Evolutionary conservation across 2,113 vertebrate genomes (phyloP), one percentile per base, ranked within the genome.

Genomic region (Melanostigma gelatinosum): DNA sequence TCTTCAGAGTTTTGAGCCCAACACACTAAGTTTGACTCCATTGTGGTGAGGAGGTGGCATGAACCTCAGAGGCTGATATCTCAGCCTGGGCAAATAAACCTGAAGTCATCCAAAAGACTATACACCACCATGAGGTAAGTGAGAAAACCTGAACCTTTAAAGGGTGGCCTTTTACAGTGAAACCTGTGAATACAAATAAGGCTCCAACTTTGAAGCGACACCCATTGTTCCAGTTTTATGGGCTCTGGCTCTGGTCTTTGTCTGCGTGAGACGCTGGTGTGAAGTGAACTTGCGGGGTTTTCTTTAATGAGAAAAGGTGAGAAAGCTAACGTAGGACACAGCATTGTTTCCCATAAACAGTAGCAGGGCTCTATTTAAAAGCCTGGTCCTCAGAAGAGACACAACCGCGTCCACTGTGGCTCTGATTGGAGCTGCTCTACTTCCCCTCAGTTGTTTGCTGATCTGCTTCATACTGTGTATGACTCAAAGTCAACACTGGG

Each of bases 251-350:
- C n/a, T 60, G 5, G 63, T 57, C 72, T 92, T 87, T 90, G 78
- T 92, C 44, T 82, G 73, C 3, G 62, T 64, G 75, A 78, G 80
- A 58, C 36, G 32, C 46, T 11, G 84, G 87, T 88, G 92, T 89
- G 90, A 93, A 92, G 80, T 87, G 76, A 92, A 84, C 85, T 80
- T 89, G 89, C 79, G 8, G 38, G 38, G 36, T 71, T 70, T 36
- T 79, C 87, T 85, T 84, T 42, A 54, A 87, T 94, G 85, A 90
- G 85, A 93, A 93, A 87, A 90, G 89, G 82, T 69, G 80, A 58
- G 71, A 85, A 64, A 57, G 77, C 63, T 42, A 60, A 84, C 58
- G 27, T 79, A 24, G 77, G 68, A 86, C 29, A 27, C 74, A 13
- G 75, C 76, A 32, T 66, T 70, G 89, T 88, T 74, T 55, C 24